phyloP scores from a whole-genome alignment of 2,797 vertebrate species.

The Microctenopoma steveboyesi region DNA sequence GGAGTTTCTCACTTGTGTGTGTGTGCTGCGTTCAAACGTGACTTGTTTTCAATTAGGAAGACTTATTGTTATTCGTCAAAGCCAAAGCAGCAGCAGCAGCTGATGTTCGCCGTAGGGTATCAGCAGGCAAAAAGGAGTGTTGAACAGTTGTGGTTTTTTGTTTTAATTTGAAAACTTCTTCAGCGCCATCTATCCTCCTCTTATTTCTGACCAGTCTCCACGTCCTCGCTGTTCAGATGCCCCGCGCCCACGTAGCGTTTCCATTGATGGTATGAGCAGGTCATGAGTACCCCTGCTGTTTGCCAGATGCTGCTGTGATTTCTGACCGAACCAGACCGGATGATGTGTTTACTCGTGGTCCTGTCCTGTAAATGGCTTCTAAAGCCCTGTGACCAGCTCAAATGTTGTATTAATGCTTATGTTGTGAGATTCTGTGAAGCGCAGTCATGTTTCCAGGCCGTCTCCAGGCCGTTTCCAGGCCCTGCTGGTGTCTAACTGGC shows the following conservation, averaged over 20 bases:
- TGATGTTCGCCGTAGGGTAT: neutral
- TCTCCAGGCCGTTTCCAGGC: neutral
- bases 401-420: neutral
- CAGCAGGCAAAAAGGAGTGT: neutral
- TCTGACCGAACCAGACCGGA: neutral
- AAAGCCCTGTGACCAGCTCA: too few species aligned
- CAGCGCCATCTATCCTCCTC: too few species aligned
- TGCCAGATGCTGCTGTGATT: neutral
- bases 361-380: too few species aligned
- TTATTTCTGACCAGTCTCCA: too few species aligned
- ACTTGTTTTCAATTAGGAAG: neutral
- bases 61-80: neutral
- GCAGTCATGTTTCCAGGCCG: neutral
- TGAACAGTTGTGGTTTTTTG: too few species aligned
- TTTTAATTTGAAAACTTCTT: too few species aligned
- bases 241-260: too few species aligned
- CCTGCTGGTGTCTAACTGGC: neutral
- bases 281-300: too few species aligned
- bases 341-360: too few species aligned
- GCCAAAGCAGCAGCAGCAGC: neutral
- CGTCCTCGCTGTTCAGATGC: too few species aligned
- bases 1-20: neutral
- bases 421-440: neutral
- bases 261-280: too few species aligned
- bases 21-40: slow-evolving; percentile 10